Evolutionary conservation across 2,888 invertebrate genomes (phyloP), one percentile per base, ranked within the genome.

Genomic region (Phragmatobia fuliginosa): DNA sequence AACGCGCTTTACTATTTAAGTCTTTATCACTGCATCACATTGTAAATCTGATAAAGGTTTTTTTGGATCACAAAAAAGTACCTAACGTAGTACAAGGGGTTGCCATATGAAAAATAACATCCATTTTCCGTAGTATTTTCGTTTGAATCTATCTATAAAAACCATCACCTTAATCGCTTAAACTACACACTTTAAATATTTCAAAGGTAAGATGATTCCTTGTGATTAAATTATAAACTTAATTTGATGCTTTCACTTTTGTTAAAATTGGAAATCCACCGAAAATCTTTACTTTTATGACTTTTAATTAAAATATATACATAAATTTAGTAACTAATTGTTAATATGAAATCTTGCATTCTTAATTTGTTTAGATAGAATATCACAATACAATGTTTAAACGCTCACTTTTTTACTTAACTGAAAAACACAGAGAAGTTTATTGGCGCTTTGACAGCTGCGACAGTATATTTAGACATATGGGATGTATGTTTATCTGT

Each of bases 211-310:
- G 28, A 6, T 5, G 25, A 28, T 41, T 38, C 41, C 31, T 4
- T 62, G 11, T 62, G 16, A 56, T 56, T 28, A 56, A 56, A 28
- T 5, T 56, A 28, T 56, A 28, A 25, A 56, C 28, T 14, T 21
- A 21, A 41, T 32, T 49, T 32, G 11, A 49, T 31, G 45, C 0
- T 32, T 49, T 63, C 63, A 33, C n/a, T 32, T 49, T 49, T 63
- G 25, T 33, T 59, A n/a, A 33, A 59, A 68, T 68, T 62, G 41
- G 45, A 58, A 68, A 45, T 68, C 68, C 68, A 68, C 68, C 68
- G 68, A 68, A 68, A 68, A 36, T 45, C 58, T 68, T 68, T 52
- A 6, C n/a, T 67, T 61, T 33, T 59, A 11, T 56, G 36, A 65
- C 32, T 65, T 38, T 59, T 59, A 59, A 56, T 67, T 33, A 36